Conservation (phyloP, 1,140 invertebrate species). For the Copidosoma floridanum region DNA sequence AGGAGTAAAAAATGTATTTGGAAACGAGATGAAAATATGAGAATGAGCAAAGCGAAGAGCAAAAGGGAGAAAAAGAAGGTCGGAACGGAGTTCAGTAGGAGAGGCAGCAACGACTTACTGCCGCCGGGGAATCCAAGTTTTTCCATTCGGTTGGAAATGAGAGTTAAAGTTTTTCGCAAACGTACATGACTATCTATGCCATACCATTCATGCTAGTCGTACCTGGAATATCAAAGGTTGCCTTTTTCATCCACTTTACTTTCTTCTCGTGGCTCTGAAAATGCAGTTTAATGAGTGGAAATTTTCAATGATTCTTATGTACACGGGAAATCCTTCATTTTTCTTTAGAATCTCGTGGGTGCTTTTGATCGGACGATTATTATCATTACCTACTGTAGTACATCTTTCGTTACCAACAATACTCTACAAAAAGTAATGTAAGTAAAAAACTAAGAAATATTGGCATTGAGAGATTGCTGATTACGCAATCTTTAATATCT, state of each 20-base stretch:
- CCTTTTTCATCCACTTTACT: conserved; percentile 14
- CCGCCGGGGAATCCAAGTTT: conserved; percentile 26
- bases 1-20: not conserved
- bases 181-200: not conserved
- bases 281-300: conserved; percentile 13
- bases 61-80: not conserved
- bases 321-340: not conserved
- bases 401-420: too few relatives aligned
- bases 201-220: conserved; percentile 9
- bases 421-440: too few relatives aligned
- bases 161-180: conserved; percentile 5
- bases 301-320: not conserved
- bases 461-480: too few relatives aligned
- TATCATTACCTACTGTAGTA: too few relatives aligned
- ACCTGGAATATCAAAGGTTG: conserved; percentile 13
- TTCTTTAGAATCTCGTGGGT: not conserved
- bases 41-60: not conserved
- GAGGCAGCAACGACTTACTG: conserved; percentile 18
- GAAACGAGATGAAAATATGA: not conserved
- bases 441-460: too few relatives aligned
- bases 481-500: too few relatives aligned
- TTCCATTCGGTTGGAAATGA: conserved; percentile 27
- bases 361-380: too few relatives aligned
- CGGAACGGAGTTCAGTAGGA: not conserved
- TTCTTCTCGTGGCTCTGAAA: conserved; percentile 6